phyloP scores from a whole-genome alignment of 1,140 invertebrate species.

The Diabrotica undecimpunctata region DNA sequence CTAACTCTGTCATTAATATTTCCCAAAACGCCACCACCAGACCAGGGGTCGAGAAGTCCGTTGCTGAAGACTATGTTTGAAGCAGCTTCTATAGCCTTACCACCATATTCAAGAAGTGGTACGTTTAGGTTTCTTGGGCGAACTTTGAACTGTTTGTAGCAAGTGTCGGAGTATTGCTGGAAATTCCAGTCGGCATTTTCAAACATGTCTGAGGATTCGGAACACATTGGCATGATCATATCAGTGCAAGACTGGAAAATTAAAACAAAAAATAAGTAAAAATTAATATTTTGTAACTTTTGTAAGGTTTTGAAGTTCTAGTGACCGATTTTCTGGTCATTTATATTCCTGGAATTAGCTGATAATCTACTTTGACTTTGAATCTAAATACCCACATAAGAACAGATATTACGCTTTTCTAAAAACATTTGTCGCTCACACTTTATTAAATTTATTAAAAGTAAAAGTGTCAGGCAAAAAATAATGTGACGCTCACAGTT shows the following conservation, averaged over 20 bases:
- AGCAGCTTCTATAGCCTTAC: conserved; percentile 62
- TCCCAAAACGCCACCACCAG: conserved; percentile 79
- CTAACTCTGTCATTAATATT: conserved; percentile 64
- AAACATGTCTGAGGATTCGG: conserved; percentile 82
- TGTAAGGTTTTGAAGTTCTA: no score
- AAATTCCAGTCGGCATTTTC: conserved; percentile 73
- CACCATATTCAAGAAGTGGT: conserved; percentile 76
- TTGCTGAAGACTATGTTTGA: conserved; percentile 91
- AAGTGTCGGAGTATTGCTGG: conserved; percentile 59
- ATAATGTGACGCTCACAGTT: no score
- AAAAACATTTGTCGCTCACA: no score
- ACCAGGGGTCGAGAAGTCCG: conserved; percentile 91
- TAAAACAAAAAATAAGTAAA: no score
- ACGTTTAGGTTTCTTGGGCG: conserved; percentile 58
- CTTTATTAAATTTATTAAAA: no score
- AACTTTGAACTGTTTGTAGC: conserved; percentile 67
- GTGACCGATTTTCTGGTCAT: no score
- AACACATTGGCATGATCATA: conserved; percentile 93
- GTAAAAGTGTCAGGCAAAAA: no score
- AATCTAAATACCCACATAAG: no score
- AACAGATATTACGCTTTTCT: no score
- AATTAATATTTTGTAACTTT: no score
- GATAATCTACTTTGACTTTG: no score
- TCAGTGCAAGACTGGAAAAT: conserved; percentile 81
- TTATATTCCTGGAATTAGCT: no score